A percentile compares a stretch with the other conserved stretches of the same genome.
Conservation (phyloP, 1,140 invertebrate genomes). For the Physella acuta region DNA sequence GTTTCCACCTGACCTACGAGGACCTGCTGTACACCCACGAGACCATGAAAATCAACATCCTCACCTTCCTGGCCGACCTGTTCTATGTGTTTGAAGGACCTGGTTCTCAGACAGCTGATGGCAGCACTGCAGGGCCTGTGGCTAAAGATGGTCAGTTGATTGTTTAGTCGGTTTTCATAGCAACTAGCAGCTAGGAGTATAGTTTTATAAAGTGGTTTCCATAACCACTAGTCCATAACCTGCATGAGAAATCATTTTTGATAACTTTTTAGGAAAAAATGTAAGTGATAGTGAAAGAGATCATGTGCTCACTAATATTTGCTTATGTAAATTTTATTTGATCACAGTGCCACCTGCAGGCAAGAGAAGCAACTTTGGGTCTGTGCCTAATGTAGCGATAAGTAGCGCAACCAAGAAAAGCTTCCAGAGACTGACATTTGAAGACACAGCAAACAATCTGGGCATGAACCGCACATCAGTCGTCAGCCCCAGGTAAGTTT, state of each 20-base stretch:
- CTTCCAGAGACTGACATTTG: conserved; percentile 38
- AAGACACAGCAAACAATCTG: conserved; percentile 12
- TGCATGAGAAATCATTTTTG: too few species aligned
- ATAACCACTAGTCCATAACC: too few species aligned
- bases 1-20: conserved; percentile 91
- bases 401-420: conserved; percentile 50
- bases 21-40: conserved; percentile 94
- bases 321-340: too few species aligned
- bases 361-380: conserved; percentile 18
- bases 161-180: too few species aligned
- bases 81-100: conserved; percentile 86
- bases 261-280: too few species aligned
- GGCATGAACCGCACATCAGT: not conserved
- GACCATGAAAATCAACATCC: conserved; percentile 73
- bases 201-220: too few species aligned
- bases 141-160: too few species aligned
- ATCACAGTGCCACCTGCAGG: conserved; percentile 21
- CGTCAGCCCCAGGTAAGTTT: not conserved
- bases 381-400: conserved; percentile 30
- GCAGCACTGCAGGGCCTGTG: not conserved
- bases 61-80: conserved; percentile 91
- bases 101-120: not conserved
- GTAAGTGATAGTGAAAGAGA: too few species aligned
- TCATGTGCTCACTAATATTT: too few species aligned
- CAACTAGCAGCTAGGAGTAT: too few species aligned